Conservation (phyloP, 2,888 invertebrate genomes). For the Acronicta psi region DNA sequence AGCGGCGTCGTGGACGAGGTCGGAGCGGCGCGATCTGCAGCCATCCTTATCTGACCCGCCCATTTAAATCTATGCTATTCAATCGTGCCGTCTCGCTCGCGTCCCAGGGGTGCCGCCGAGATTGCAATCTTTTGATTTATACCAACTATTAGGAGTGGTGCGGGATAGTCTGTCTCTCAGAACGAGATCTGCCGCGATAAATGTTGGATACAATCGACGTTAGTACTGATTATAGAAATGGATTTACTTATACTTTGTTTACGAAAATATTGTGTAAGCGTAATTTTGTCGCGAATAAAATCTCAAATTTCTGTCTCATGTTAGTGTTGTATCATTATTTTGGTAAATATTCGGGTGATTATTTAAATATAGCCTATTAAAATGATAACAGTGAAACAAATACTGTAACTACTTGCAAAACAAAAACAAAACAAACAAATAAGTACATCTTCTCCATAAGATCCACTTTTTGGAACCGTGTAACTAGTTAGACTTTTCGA, state of each 20-base stretch:
- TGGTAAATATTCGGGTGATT: conserved; percentile 9
- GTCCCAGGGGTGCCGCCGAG: conserved; percentile 88
- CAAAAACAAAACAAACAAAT: too few relatives aligned
- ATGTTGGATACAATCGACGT: conserved; percentile 81
- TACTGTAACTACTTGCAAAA: too few relatives aligned
- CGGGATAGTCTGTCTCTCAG: conserved; percentile 85
- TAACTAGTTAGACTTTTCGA: too few relatives aligned
- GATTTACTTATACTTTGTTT: conserved; percentile 72
- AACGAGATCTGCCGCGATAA: conserved; percentile 83
- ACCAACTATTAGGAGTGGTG: conserved; percentile 88
- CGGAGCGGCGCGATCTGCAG: conserved; percentile 81
- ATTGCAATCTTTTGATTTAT: conserved; percentile 90
- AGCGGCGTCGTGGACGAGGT: conserved; percentile 73
- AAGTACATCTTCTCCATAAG: too few relatives aligned
- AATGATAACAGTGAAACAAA: too few relatives aligned
- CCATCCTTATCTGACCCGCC: conserved; percentile 88
- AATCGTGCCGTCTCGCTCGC: conserved; percentile 88
- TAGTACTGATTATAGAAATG: conserved; percentile 85
- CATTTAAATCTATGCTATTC: conserved; percentile 89
- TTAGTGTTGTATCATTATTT: conserved; percentile 9
- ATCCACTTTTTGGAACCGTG: too few relatives aligned
- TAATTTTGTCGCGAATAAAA: conserved; percentile 20
- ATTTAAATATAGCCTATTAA: too few relatives aligned
- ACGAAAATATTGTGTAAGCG: conserved; percentile 37
- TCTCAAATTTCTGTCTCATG: conserved; percentile 14